A percentile compares a stretch with the other conserved stretches of the same genome.
phyloP scores from a whole-genome alignment of 2,797 vertebrate genomes.

The Pseudomugil gertrudae region DNA sequence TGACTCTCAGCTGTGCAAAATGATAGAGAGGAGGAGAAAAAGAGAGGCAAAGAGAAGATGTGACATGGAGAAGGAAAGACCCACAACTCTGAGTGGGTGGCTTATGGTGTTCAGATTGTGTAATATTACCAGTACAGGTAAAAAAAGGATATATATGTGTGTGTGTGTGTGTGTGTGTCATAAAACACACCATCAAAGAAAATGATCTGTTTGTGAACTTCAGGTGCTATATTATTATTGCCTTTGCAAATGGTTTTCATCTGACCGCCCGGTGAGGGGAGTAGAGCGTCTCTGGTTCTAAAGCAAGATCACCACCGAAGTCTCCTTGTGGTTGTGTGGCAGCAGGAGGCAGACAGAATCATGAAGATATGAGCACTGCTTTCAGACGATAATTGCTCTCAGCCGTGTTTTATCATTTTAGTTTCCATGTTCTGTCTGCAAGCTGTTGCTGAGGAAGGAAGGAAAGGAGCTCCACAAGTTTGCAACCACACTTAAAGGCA shows the following conservation, averaged over 20 bases:
- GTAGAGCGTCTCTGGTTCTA: slow-evolving; percentile 22
- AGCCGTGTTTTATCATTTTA: slow-evolving; percentile 62
- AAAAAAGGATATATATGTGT: slow-evolving; percentile 15
- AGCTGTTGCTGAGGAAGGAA: slow-evolving; percentile 40
- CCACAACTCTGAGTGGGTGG: slow-evolving; percentile 49
- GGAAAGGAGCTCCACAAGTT: slow-evolving; percentile 43
- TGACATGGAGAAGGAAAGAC: slow-evolving; percentile 14
- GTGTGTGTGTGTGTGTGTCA: no score
- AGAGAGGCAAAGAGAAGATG: slow-evolving; percentile 12
- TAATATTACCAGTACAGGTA: slow-evolving; percentile 41
- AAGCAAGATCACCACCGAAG: slow-evolving; percentile 57
- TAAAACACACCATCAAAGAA: no score
- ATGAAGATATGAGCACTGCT: slow-evolving; percentile 55
- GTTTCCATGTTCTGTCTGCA: slow-evolving; percentile 43
- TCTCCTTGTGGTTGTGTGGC: slow-evolving; percentile 59
- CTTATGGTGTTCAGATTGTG: slow-evolving; percentile 52
- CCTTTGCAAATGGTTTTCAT: slow-evolving; percentile 39
- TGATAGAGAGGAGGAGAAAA: slow-evolving; percentile 38
- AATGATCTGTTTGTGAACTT: slow-evolving; percentile 19
- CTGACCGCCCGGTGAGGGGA: slow-evolving; percentile 13
- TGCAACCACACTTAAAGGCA: slow-evolving; percentile 52
- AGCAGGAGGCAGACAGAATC: slow-evolving; percentile 50
- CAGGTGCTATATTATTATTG: slow-evolving; percentile 29
- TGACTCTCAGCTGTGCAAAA: slow-evolving; percentile 62
- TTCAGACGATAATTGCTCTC: slow-evolving; percentile 76